Evolutionary conservation across 1,140 invertebrate species (phyloP), one percentile per base, ranked within the genome.

Genomic region (Caenorhabditis tropicalis): DNA sequence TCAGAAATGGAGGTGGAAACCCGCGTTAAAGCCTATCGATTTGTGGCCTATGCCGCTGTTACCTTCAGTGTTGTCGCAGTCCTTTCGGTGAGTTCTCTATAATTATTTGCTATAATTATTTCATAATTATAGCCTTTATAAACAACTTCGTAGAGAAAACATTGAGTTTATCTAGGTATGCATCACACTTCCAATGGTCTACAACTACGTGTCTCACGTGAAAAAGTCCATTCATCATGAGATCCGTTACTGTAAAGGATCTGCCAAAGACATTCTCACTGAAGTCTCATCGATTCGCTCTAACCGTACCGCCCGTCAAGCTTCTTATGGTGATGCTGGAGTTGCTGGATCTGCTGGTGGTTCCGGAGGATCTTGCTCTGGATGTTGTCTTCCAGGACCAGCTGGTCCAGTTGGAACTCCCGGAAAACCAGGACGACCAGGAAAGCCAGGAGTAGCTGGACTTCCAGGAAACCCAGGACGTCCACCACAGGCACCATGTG

Each of bases 261-360:
- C 85, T 16, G 85, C 85, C 79, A 86, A 86, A 46, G 85, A 86
- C 79, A 86, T 86, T 70, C 86, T 86, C 86, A 81, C 33, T 56
- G 85, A 86, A 36, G 86, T 87, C 43, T 84, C 84, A 39, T 36
- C 33, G 7, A 79, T 87, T 19, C 87, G 82, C 36, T 87, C 84
- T 33, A 87, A 87, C 84, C 36, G 86, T 33, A 85, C 86, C 33
- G 86, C 82, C 70, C 82, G 85, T 84, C 85, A 86, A 83, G 82
- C 85, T 24, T 85, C 85, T 2, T 86, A 86, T 74, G 84, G 81
- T 79, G 82, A 81, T 33, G 27, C 48, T 81, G 84, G 81, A 43
- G 81, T 65, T 31, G 24, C 53, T 51, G 79, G 84, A 81, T 83
- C 29, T 0, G 27, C 65, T n/a, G 80, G 2, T 12, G 29, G 27